Percentiles rank a stretch among this genome's conserved stretches.
phyloP scores from a whole-genome alignment of 2,797 vertebrate species.

The Bradypodion pumilum region DNA sequence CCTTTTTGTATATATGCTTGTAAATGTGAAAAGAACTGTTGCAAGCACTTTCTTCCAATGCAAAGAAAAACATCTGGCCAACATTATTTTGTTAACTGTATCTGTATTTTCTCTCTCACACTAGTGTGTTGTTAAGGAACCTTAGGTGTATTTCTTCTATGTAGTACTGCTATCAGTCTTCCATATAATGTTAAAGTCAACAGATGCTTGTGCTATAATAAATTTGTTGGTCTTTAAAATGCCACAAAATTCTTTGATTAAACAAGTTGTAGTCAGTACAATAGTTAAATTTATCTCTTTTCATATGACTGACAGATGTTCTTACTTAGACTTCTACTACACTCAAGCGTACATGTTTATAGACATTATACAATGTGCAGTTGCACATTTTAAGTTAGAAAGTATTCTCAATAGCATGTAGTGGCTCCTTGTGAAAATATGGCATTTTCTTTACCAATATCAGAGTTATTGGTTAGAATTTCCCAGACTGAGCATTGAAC shows the following conservation, averaged over 20 bases:
- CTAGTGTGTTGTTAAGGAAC: not conserved
- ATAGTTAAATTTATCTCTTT: not conserved
- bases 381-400: not conserved
- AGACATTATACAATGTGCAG: not conserved
- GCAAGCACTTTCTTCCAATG: not conserved
- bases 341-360: not conserved
- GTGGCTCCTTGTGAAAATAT: not conserved
- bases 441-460: not conserved
- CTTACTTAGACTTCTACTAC: not conserved
- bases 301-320: not conserved
- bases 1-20: not conserved
- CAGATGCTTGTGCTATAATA: not conserved
- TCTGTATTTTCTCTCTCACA: not conserved
- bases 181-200: not conserved
- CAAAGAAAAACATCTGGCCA: not conserved
- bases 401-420: not conserved
- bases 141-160: not conserved
- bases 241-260: not conserved
- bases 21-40: not conserved
- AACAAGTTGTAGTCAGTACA: not conserved
- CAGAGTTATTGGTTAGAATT: not conserved
- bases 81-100: not conserved
- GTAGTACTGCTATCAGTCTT: not conserved
- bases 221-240: not conserved
- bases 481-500: not conserved